Base-by-base conservation (phyloP, 2,797 vertebrate species). In the Epinephelus coioides region DNA sequence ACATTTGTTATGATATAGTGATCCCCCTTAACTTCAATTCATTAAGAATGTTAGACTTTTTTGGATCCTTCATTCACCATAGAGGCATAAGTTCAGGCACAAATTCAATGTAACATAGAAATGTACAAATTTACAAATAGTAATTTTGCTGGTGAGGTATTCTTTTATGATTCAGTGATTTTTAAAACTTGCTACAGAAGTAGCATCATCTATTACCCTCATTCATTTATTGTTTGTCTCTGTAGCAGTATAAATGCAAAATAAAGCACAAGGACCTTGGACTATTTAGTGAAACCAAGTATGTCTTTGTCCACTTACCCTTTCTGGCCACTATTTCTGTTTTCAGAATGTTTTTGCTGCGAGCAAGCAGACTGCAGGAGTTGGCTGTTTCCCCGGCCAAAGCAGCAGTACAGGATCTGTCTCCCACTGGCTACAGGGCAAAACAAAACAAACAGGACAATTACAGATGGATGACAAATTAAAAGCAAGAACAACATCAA, bases 401-500 rank as follows among this genome's bases (percentile, higher is more conserved):
- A 76, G 60, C 75, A 63, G 21, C 50, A 23, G 40, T n/a, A 17
- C 15, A 49, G 21, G 49, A 46, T 62, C 11, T 23, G 65, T 30
- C 13, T 78, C 12, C 44, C 3, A 54, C 14, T 59, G 49, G 60
- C 72, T 73, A 30, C 64, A 50, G 19, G 49, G 56, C 21, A 75
- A 25, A 77, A 49, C 9, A 10, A 40, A 63, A 40, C 30, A 55
- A 64, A 71, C 47, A 43, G 56, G 27, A 60, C 40, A 19, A 21
- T 62, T 56, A 43, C 54, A 66, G 70, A 75, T 40, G 19, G 30
- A 18, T 61, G 34, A 56, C 11, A 51, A 34, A 71, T 84, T 57
- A 54, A 54, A 70, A 64, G 8, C 25, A 18, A 23, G 14, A 57
- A 34, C 34, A 67, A 63, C 13, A 47, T 46, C 10, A 43, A 30